Percentiles rank a stretch among this genome's conserved stretches.
phyloP scores from a whole-genome alignment of 2,888 invertebrate species.

The Tetragonula carbonaria region DNA sequence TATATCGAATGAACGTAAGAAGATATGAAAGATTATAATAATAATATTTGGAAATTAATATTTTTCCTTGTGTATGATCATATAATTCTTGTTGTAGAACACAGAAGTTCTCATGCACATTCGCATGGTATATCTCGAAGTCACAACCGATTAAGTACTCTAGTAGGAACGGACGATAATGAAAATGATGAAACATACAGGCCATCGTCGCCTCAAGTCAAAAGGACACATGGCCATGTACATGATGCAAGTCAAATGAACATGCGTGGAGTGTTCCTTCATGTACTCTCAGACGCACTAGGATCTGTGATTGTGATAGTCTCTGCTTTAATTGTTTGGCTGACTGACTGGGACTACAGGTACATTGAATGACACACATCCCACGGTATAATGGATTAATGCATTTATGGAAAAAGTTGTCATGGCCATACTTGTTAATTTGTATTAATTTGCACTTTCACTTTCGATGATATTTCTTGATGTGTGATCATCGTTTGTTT shows the following conservation, averaged over 20 bases:
- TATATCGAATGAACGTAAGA: no score
- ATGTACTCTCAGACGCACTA: conserved; percentile 98
- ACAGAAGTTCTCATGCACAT: conserved; percentile 88
- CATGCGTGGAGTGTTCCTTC: conserved; percentile 99
- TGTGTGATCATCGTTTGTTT: background rate
- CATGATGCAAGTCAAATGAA: conserved; percentile 94
- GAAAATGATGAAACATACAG: conserved; percentile 88
- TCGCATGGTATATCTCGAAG: conserved; percentile 87
- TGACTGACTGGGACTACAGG: conserved; percentile 92
- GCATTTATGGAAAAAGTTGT: no score
- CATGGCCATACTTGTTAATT: no score
- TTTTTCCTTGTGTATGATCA: background rate
- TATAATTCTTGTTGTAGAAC: conserved; percentile 85
- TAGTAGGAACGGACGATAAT: conserved; percentile 89
- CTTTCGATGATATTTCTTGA: background rate
- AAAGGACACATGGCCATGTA: conserved; percentile 84
- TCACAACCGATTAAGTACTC: conserved; percentile 86
- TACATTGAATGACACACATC: conserved; percentile 48
- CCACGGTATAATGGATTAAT: background rate
- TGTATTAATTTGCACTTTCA: no score
- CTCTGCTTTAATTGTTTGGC: conserved; percentile 92
- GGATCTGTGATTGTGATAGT: conserved; percentile 97
- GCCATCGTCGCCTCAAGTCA: conserved; percentile 78
- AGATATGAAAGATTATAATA: no score
- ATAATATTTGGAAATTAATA: background rate